These are phyloP conservation scores for Drosophila persimilis DNA, from an alignment of 1,140 invertebrate species.

Conservation along the genomic window DNA sequence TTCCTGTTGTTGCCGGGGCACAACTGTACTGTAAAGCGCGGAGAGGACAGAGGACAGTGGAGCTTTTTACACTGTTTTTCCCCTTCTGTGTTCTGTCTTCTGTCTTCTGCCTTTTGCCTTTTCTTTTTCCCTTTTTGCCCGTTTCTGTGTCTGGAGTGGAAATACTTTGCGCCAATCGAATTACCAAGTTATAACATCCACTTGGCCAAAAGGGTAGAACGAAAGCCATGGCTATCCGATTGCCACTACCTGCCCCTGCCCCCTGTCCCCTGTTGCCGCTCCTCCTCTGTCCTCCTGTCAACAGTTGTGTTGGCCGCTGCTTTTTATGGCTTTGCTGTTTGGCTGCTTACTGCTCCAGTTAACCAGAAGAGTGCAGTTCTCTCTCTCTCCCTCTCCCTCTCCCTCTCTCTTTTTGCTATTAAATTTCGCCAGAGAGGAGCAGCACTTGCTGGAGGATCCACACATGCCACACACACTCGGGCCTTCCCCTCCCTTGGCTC, in stretches of 20 bases:
- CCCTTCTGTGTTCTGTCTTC: background rate
- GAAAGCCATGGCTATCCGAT: conserved; percentile 60
- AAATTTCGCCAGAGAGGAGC: conserved; percentile 43
- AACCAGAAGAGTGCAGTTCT: conserved; percentile 40
- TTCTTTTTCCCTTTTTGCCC: too few relatives aligned
- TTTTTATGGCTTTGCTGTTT: conserved; percentile 43
- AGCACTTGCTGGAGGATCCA: conserved; percentile 25
- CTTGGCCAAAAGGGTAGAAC: conserved; percentile 53
- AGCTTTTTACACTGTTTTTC: conserved; percentile 3
- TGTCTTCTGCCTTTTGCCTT: background rate
- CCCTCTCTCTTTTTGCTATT: conserved; percentile 31
- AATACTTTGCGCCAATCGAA: conserved; percentile 53
- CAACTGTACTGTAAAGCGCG: conserved; percentile 58
- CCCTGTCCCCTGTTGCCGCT: background rate
- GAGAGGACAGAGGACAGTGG: conserved; percentile 8
- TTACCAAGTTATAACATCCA: conserved; percentile 55
- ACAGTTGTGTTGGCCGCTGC: conserved; percentile 55
- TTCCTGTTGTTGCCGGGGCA: conserved; percentile 15
- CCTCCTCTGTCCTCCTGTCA: conserved; percentile 30
- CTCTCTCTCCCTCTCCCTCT: background rate
- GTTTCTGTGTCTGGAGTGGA: conserved; percentile 19
- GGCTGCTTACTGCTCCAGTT: conserved; percentile 39
- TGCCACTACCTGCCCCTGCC: conserved; percentile 10
- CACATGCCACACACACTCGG: background rate
- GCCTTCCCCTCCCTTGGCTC: background rate